Conservation (phyloP, 2,888 invertebrate species). For the Corythucha ciliata region DNA sequence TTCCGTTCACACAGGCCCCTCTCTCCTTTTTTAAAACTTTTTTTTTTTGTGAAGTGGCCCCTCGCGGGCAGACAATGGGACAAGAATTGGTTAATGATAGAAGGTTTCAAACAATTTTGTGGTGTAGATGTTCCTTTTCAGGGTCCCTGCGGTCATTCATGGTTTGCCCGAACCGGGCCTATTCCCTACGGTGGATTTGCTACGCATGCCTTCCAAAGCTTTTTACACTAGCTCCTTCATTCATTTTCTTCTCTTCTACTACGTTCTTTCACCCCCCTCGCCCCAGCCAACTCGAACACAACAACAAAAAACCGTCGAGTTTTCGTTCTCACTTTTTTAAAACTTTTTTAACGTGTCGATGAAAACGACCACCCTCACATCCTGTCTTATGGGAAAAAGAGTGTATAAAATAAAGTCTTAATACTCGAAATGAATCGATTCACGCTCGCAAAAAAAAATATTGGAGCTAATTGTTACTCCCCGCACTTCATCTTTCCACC, state of each 20-base stretch:
- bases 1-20: conserved; percentile 18
- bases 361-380: no score
- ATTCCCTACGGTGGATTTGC: conserved; percentile 27
- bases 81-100: conserved; percentile 25
- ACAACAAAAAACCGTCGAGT: no score
- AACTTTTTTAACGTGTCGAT: no score
- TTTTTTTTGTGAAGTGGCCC: not conserved
- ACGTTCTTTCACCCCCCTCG: conserved; percentile 11
- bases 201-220: conserved; percentile 29
- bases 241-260: conserved; percentile 21
- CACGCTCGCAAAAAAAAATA: no score
- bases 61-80: conserved; percentile 17
- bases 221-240: conserved; percentile 21
- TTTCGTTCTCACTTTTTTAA: no score
- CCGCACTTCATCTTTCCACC: no score
- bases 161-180: conserved; percentile 20
- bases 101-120: conserved; percentile 31
- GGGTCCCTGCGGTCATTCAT: conserved; percentile 29
- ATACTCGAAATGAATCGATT: no score
- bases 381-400: no score
- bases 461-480: no score
- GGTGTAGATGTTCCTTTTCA: conserved; percentile 19
- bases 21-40: no score
- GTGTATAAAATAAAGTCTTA: no score
- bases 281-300: no score